phyloP scores from a whole-genome alignment of 2,888 invertebrate species.

The Falcaria lacertinaria region DNA sequence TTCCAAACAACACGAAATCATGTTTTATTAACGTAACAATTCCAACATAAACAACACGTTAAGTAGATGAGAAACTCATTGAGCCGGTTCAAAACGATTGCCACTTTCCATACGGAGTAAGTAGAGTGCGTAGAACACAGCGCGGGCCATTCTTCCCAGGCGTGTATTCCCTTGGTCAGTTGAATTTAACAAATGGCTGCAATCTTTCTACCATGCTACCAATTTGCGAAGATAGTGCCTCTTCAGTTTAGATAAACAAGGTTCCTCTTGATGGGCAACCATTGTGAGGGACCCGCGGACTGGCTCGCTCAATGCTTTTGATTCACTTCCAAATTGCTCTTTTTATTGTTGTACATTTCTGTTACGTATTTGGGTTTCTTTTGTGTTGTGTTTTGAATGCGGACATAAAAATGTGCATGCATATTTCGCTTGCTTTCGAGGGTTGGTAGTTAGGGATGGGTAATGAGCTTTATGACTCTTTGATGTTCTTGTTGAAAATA shows the following conservation, averaged over 20 bases:
- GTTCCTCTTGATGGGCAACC: conserved; percentile 26
- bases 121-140: conserved; percentile 10
- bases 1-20: not conserved
- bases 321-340: conserved; percentile 15
- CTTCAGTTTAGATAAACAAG: conserved; percentile 45
- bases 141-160: not conserved
- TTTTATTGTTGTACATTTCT: conserved; percentile 11
- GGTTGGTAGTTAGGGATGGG: not conserved
- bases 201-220: conserved; percentile 31
- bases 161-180: conserved; percentile 14
- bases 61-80: conserved; percentile 3
- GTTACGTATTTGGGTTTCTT: conserved; percentile 7
- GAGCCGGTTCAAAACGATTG: conserved; percentile 19
- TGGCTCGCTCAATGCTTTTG: conserved; percentile 12
- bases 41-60: conserved; percentile 2
- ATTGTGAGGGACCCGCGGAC: conserved; percentile 23
- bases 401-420: not conserved
- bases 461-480: not conserved
- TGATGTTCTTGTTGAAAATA: not conserved
- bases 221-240: conserved; percentile 27
- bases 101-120: conserved; percentile 23
- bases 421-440: not conserved
- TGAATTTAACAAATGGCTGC: conserved; percentile 41
- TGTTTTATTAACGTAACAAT: not conserved
- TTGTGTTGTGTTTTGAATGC: conserved; percentile 1